Percentiles rank a stretch among this genome's conserved stretches.
Conservation (phyloP, 64 coral and sea anemone genomes). For the Pocillopora verrucosa region DNA sequence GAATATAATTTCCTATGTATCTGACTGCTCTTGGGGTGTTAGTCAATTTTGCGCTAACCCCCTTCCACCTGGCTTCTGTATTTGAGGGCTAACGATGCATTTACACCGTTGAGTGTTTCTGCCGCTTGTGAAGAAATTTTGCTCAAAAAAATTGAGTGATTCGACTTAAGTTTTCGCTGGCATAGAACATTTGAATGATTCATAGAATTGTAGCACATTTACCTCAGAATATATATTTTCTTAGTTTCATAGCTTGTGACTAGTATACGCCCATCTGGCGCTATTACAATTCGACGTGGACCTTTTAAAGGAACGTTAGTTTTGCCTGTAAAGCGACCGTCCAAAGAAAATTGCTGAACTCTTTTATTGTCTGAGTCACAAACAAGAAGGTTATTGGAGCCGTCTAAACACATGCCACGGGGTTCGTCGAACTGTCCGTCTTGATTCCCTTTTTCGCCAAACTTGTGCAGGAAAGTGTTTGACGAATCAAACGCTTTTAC, state of each 20-base stretch:
- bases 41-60: no score
- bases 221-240: neutral
- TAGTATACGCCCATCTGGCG: neutral
- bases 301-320: neutral
- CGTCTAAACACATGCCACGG: neutral
- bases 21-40: no score
- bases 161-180: neutral
- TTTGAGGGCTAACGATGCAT: no score
- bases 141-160: no score
- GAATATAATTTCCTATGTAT: no score
- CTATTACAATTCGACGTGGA: neutral
- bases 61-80: no score
- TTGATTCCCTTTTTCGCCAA: constrained; percentile 18
- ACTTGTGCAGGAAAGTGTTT: constrained; percentile 23
- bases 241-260: no score
- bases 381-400: no score
- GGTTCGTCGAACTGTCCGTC: neutral
- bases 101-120: no score
- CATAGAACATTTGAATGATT: neutral
- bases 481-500: constrained; percentile 42
- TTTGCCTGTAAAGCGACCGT: constrained; percentile 25
- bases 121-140: no score
- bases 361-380: no score
- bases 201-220: neutral
- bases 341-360: constrained; percentile 6